Percentiles rank a stretch among this genome's conserved stretches.
phyloP scores from a whole-genome alignment of 2,113 vertebrate genomes.

The Melanostigma gelatinosum region DNA sequence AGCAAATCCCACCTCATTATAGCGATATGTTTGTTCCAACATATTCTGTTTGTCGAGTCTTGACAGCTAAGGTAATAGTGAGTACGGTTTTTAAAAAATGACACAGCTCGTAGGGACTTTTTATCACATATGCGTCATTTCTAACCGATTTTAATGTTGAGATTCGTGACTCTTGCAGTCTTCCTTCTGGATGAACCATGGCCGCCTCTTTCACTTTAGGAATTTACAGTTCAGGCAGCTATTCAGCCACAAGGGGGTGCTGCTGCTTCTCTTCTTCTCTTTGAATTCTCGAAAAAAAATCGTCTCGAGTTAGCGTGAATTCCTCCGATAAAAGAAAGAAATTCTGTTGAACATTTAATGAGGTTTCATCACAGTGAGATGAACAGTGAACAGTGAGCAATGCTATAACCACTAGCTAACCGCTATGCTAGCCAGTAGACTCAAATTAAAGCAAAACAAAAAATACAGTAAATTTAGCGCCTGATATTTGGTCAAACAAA shows the following conservation, averaged over 20 bases:
- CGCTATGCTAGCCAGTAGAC: too few species aligned
- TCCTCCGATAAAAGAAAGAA: too few species aligned
- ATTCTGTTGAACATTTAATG: too few species aligned
- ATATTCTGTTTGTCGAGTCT: neutral
- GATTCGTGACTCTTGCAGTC: neutral
- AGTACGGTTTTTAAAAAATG: neutral
- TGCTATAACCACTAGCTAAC: too few species aligned
- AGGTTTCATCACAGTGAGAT: too few species aligned
- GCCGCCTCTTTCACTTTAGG: too few species aligned
- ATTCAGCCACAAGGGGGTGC: neutral
- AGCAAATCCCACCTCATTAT: neutral
- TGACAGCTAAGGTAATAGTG: neutral
- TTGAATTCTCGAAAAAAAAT: neutral
- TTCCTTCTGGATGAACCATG: neutral
- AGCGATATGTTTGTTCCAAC: neutral
- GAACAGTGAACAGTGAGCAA: too few species aligned
- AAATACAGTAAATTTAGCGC: too few species aligned
- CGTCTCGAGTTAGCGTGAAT: neutral
- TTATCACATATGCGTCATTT: neutral
- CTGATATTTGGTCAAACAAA: too few species aligned
- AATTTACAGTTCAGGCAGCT: neutral
- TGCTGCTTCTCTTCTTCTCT: neutral
- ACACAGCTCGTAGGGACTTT: neutral
- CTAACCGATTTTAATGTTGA: neutral
- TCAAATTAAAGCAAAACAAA: too few species aligned